Base-by-base conservation (phyloP, 2,888 invertebrate genomes). In the Psylliodes chrysocephalus region DNA sequence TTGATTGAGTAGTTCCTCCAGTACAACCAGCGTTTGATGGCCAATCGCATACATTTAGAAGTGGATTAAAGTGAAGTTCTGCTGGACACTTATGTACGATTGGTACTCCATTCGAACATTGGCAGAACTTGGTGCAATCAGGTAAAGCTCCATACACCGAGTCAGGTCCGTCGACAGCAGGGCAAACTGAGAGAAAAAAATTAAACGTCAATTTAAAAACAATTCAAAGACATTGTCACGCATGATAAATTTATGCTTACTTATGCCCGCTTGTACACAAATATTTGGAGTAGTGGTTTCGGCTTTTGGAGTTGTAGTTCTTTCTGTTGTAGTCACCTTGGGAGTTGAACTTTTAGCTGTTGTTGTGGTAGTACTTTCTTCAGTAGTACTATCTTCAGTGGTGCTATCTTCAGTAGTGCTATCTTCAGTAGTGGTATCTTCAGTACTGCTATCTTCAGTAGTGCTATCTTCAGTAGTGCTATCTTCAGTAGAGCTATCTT, bases 1-100 rank as follows among this genome's bases (percentile, higher is more conserved):
- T 30, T 2, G 30, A 30, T 25, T 18, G n/a, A 5, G 28, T 49
- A 17, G 49, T 42, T 22, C 12, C 44, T 18, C 46, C 40, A 12
- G n/a, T 46, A 19, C 63, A 66, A 6, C 72, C 73, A 12, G 73
- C 74, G 25, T 64, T 47, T 15, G 54, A 28, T 6, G 69, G 70
- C 40, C 54, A 65, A 42, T 73, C 73, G 52, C 73, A 73, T 12
- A 65, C 67, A 18, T 65, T 59, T 22, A 66, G 15, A 10, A 8
- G 15, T 1, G 63, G 61, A 51, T 71, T 69, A 42, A 69, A 73
- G 38, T 71, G 65, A 2, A 71, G 61, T 5, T 64, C 66, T 15
- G 7, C 40, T 6, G 71, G 67, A 44, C 73, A 73, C 35, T 55
- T 47, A 19, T 60, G 65, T 6, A 60, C 14, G 49, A 60, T 63